These are phyloP conservation scores for Mungos mungo DNA, from an alignment of 2,113 vertebrate species.

Conservation along the genomic window DNA sequence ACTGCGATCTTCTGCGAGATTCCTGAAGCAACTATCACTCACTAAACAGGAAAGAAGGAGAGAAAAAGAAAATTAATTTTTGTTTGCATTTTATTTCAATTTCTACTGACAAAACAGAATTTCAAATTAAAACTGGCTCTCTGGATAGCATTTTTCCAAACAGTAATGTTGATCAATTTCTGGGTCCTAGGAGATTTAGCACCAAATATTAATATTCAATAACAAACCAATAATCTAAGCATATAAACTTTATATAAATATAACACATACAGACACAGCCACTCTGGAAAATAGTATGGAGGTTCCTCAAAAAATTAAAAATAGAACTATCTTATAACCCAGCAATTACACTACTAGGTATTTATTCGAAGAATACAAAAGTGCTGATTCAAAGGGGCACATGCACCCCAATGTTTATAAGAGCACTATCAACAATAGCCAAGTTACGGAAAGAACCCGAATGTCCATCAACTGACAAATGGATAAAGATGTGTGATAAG, in stretches of 20 bases:
- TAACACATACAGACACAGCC: not conserved
- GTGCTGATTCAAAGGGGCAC: too few relatives aligned
- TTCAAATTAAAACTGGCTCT: constrained; percentile 29
- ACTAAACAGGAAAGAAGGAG: constrained; percentile 86
- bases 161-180: not conserved
- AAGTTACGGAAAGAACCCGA: too few relatives aligned
- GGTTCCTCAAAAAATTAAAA: too few relatives aligned
- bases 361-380: too few relatives aligned
- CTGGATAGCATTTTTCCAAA: not conserved
- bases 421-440: too few relatives aligned
- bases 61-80: constrained; percentile 62
- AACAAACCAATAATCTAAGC: not conserved
- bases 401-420: too few relatives aligned
- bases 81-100: constrained; percentile 22
- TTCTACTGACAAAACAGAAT: constrained; percentile 17
- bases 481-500: too few relatives aligned
- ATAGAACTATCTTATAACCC: too few relatives aligned
- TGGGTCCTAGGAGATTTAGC: not conserved
- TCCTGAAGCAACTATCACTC: constrained; percentile 99
- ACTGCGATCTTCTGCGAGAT: constrained; percentile 98
- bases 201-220: constrained; percentile 35
- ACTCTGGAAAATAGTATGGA: too few relatives aligned
- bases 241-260: not conserved
- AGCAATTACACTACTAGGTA: too few relatives aligned
- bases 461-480: too few relatives aligned